Evolutionary conservation across 1,140 invertebrate genomes (phyloP), one percentile per base, ranked within the genome.

Genomic region (Diploscapter pachys): DNA sequence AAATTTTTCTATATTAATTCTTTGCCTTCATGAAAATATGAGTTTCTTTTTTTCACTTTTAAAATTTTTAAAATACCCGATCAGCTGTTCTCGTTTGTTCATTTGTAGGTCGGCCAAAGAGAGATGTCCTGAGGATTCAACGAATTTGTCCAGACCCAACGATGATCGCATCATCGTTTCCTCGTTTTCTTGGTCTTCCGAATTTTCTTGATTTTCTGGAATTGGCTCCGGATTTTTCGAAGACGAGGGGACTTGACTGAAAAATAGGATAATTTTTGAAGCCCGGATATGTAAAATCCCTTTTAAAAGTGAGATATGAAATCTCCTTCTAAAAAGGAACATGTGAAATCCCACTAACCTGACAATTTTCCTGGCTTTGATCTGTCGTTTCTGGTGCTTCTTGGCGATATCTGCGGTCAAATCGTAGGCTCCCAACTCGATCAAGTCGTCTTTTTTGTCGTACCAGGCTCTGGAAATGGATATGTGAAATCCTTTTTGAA

Each of bases 81-180:
- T 8, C 49, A 64, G 71, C 49, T 54, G 51, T 31, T 78, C 73
- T 48, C 70, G 70, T n/a, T 54, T 31, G 4, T 55, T 63, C 70
- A 80, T 74, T 54, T 81, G 78, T n/a, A 81, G 63, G 49, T 71
- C 13, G 48, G 75, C 82, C 53, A 64, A 62, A 50, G 74, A 74
- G 4, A 81, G 68, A 31, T 70, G 65, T 53, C 72, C 72, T 11
- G 61, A 52, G 31, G 80, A 76, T 55, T 52, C 73, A 53, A 59
- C 72, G 59, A 82, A 83, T 53, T 82, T 76, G 5, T 59, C 57
- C 9, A 83, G 13, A 9, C 81, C 81, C 5, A 61, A 72, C 56
- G 80, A 76, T 11, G 73, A 73, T 49, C 81, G 64, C 31, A 69
- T 66, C 3, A 68, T 69, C 3, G 63, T 55, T 5, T 73, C 75